Percentiles rank a stretch among this genome's conserved stretches.
Conservation (phyloP, 2,888 invertebrate genomes). For the Andrena camellia region DNA sequence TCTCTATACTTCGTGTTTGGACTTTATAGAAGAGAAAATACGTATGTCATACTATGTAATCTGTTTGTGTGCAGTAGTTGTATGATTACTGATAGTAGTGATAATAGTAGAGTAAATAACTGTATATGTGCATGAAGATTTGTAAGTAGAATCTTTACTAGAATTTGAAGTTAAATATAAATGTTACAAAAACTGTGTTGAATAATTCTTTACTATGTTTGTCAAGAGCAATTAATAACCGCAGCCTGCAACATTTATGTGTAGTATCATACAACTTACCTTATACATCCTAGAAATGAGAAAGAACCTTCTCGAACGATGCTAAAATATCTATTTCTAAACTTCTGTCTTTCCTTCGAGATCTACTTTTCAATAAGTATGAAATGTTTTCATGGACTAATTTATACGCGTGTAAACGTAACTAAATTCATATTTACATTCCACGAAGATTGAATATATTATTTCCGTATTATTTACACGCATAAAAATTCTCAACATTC, state of each 20-base stretch:
- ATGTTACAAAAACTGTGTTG: background rate
- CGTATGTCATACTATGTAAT: too few relatives aligned
- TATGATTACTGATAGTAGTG: too few relatives aligned
- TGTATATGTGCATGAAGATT: background rate
- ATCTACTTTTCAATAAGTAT: background rate
- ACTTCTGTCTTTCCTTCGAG: background rate
- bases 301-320: background rate
- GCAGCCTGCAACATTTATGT: constrained; percentile 18
- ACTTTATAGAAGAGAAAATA: too few relatives aligned
- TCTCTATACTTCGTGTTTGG: too few relatives aligned
- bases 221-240: constrained; percentile 14
- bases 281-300: constrained; percentile 42
- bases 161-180: background rate
- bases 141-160: background rate
- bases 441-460: background rate
- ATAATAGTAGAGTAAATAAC: background rate
- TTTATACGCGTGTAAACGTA: background rate
- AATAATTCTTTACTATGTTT: background rate
- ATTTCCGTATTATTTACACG: background rate
- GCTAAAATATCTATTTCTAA: background rate
- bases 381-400: background rate
- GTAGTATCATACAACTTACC: constrained; percentile 43
- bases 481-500: background rate
- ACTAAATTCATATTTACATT: background rate
- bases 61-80: too few relatives aligned